Evolutionary conservation across 2,888 invertebrate species (phyloP), one percentile per base, ranked within the genome.

Genomic region (Cerastis leucographa): DNA sequence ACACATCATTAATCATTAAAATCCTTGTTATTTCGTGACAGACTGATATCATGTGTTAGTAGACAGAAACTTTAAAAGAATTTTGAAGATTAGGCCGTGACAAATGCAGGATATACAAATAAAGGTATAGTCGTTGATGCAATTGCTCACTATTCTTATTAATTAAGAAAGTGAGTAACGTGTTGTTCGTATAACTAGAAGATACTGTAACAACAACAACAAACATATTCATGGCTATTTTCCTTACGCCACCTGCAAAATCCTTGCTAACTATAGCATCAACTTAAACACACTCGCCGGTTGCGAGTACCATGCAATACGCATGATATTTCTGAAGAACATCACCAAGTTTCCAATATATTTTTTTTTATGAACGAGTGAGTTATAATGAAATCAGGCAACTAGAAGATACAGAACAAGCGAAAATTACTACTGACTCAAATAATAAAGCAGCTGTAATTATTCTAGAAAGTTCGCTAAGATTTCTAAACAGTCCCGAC

Each of bases 81-180:
- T 35, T 35, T 70, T 22, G 5, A 40, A 76, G 85, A 83, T 83
- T 85, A 81, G 22, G 25, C 11, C 25, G 12, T 64, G 54, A 68
- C 64, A 42, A 70, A 69, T 80, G 2, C n/a, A 29, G 17, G 22
- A n/a, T 40, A 51, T 22, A 67, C 22, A 46, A 49, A 59, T 69
- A 80, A 65, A 42, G 19, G 5, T 11, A 19, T 42, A 54, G 5
- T n/a, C 12, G n/a, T 49, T 64, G 12, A 74, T 83, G 59, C n/a
- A 77, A 62, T 62, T 67, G 8, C n/a, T 17, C 22, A 56, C 1
- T 25, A 2, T 49, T 46, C 25, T n/a, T 71, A 71, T 81, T 81
- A 14, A 67, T 35, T 64, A 71, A 12, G 44, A 59, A 71, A 64
- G 54, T 14, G 19, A 67, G 67, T 5, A 75, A 62, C 8, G 25